A percentile compares a stretch with the other conserved stretches of the same genome.
These are phyloP conservation scores for Otolemur crassicaudatus DNA, from an alignment of 2,797 vertebrate genomes.

Conservation along the genomic window DNA sequence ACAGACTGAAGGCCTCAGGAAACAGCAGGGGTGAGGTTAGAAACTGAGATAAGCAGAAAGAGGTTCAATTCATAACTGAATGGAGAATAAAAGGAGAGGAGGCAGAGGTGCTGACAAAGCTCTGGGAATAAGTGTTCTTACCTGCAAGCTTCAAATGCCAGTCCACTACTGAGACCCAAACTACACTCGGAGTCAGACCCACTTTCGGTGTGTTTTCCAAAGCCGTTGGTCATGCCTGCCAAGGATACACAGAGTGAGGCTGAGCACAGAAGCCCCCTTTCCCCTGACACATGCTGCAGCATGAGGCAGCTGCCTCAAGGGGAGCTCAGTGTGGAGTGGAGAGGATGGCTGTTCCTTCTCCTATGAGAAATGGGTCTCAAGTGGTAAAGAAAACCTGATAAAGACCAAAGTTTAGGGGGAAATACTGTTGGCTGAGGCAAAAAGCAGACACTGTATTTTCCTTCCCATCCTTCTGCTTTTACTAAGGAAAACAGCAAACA, in stretches of 20 bases:
- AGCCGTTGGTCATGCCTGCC: slow-evolving; percentile 94
- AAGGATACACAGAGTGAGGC: slow-evolving; percentile 77
- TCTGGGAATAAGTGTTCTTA: slow-evolving; percentile 81
- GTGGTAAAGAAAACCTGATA: neutral
- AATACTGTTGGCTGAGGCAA: neutral
- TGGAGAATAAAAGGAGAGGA: neutral
- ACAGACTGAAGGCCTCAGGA: slow-evolving; percentile 7
- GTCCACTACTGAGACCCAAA: slow-evolving; percentile 83
- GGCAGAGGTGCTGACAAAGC: neutral
- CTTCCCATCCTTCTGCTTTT: neutral
- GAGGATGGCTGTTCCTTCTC: neutral
- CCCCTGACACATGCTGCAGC: neutral
- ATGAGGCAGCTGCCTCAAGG: neutral
- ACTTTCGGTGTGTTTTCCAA: slow-evolving; percentile 90
- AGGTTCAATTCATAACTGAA: neutral
- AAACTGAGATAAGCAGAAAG: neutral
- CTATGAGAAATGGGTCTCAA: neutral
- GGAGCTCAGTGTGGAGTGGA: neutral
- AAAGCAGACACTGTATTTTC: neutral
- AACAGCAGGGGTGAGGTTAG: neutral
- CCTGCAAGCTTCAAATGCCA: slow-evolving; percentile 92
- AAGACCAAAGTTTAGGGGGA: neutral
- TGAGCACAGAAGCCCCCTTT: neutral
- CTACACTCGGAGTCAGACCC: slow-evolving; percentile 92
- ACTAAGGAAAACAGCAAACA: neutral